Evolutionary conservation across 2,888 invertebrate genomes (phyloP).

Genomic region (Acronicta aceris): DNA sequence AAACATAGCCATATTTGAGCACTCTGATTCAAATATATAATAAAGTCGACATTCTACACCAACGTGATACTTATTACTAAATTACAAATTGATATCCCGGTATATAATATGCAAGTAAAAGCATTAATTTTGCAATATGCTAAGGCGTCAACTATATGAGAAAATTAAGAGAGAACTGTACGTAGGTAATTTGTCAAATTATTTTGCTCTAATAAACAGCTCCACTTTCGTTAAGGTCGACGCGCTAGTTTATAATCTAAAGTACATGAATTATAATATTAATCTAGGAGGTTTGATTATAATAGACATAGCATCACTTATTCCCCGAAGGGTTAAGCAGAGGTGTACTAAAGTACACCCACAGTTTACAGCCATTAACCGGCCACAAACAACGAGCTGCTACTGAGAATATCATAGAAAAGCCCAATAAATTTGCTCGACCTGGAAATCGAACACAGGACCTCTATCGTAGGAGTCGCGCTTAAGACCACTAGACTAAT

Average conservation of each 20-base stretch:
- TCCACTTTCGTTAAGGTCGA: conserved; percentile 50
- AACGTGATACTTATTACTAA: conserved; percentile 19
- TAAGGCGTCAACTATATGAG: conserved; percentile 32
- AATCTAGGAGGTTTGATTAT: conserved; percentile 2
- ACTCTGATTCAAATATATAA: conserved; percentile 3
- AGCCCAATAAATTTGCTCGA: too few relatives aligned
- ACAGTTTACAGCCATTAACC: too few relatives aligned
- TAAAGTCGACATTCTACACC: not conserved
- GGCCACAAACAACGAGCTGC: too few relatives aligned
- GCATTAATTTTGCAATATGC: conserved; percentile 34
- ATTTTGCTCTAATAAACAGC: conserved; percentile 51
- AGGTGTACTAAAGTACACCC: too few relatives aligned
- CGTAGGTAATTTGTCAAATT: conserved; percentile 41
- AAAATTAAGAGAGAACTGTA: conserved; percentile 36
- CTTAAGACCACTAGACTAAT: too few relatives aligned
- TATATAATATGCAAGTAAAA: not conserved
- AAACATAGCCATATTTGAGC: conserved; percentile 7
- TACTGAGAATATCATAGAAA: too few relatives aligned
- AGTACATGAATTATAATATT: conserved; percentile 33
- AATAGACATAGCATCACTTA: too few relatives aligned
- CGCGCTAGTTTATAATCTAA: conserved; percentile 36
- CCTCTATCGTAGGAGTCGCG: too few relatives aligned
- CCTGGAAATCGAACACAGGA: too few relatives aligned
- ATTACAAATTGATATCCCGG: conserved; percentile 23
- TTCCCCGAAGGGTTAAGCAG: too few relatives aligned